These are phyloP conservation scores for Marmota flaviventris DNA, from an alignment of 2,113 vertebrate genomes.

Conservation along the genomic window DNA sequence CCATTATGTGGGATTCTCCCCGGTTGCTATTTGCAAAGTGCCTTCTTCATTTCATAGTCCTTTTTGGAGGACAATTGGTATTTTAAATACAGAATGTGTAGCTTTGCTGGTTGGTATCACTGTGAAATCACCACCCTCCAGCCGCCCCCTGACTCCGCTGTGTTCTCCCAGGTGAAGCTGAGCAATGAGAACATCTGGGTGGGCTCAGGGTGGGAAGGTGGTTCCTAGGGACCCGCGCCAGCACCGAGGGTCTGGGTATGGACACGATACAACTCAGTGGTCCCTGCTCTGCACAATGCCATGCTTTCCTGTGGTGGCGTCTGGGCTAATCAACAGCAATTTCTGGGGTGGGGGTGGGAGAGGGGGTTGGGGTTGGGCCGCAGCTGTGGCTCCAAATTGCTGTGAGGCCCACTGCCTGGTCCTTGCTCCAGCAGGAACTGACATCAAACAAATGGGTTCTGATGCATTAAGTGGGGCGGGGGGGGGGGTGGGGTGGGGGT, in stretches of 20 bases:
- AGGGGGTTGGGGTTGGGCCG: conserved; percentile 35
- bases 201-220: background rate
- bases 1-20: background rate
- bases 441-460: conserved; percentile 82
- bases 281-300: background rate
- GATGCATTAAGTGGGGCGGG: conserved; percentile 78
- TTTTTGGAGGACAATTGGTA: background rate
- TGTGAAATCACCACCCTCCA: background rate
- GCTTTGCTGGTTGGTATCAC: background rate
- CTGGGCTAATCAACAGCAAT: conserved; percentile 17
- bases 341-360: background rate
- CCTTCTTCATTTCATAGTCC: background rate
- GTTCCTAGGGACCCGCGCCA: background rate
- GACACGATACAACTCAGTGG: background rate
- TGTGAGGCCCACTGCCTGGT: conserved; percentile 63
- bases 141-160: background rate
- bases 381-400: conserved; percentile 84
- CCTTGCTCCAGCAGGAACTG: conserved; percentile 54
- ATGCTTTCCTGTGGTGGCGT: background rate
- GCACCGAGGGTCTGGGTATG: background rate
- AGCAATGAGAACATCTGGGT: no score
- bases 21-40: background rate
- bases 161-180: no score
- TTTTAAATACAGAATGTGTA: background rate
- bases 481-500: background rate